These are phyloP conservation scores for Myotis daubentonii DNA, from an alignment of 2,797 vertebrate species.

Conservation along the genomic window DNA sequence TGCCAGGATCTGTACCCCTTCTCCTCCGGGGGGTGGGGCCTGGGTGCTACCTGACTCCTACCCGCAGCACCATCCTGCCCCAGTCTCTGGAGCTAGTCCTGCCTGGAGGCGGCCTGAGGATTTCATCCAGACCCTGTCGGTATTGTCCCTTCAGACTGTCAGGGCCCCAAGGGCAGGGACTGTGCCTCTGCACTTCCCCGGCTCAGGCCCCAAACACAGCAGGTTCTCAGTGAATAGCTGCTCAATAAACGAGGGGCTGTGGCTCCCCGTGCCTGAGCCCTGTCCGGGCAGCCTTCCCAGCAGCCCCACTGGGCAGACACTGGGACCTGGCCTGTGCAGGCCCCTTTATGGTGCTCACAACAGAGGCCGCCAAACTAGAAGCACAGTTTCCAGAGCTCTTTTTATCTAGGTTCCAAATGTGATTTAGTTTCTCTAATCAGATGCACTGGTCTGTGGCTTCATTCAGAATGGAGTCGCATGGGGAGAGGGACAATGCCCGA, in stretches of 20 bases:
- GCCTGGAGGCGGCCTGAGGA: neutral
- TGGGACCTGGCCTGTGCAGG: neutral
- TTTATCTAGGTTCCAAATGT: neutral
- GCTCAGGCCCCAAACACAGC: neutral
- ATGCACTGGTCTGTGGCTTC: neutral
- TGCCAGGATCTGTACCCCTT: too few species aligned
- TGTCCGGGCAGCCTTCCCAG: neutral
- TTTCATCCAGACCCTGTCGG: neutral
- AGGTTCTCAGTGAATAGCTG: neutral
- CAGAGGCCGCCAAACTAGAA: neutral
- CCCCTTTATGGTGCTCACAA: neutral
- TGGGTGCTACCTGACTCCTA: neutral
- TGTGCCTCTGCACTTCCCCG: neutral
- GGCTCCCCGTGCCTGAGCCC: neutral
- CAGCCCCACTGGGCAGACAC: neutral
- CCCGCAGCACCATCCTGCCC: neutral
- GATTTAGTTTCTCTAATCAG: slow-evolving; percentile 18
- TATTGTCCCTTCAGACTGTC: neutral
- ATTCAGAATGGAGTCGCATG: neutral
- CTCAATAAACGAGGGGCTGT: neutral
- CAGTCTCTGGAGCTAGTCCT: neutral
- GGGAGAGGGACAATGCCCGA: neutral
- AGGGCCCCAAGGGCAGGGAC: neutral
- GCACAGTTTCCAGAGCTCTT: neutral
- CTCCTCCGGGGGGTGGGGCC: neutral